phyloP scores from a whole-genome alignment of 92 coral and sea anemone genomes.

The Bergia sp. region DNA sequence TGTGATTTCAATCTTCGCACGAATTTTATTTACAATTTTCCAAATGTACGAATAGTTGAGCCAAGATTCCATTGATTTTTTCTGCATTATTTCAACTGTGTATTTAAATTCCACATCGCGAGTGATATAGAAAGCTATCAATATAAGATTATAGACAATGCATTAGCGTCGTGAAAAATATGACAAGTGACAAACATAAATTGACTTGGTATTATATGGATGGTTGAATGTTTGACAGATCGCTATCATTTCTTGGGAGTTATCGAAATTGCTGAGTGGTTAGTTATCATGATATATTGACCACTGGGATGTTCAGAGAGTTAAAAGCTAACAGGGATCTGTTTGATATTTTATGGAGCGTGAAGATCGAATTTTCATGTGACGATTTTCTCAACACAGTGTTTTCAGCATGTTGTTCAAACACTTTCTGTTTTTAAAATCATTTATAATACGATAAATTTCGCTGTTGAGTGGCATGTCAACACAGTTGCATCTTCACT shows the following conservation, averaged over 20 bases:
- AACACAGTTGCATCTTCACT: not conserved
- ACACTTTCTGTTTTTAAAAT: not conserved
- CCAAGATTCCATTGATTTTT: not conserved
- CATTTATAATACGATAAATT: not conserved
- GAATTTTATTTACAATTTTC: not conserved
- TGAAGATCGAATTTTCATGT: conserved; percentile 18
- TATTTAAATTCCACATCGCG: conserved; percentile 3
- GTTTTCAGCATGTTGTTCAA: not conserved
- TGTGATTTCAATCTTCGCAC: not conserved
- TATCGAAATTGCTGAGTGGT: not conserved
- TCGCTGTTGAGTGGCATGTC: not conserved
- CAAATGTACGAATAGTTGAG: not conserved
- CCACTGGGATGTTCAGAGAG: not conserved
- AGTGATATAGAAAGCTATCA: conserved; percentile 3
- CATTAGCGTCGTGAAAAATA: conserved; percentile 13
- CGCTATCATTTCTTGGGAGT: conserved; percentile 22
- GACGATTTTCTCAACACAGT: not conserved
- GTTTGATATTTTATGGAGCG: not conserved
- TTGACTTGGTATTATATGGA: not conserved
- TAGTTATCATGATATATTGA: conserved; percentile 1
- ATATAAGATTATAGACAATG: conserved; percentile 4
- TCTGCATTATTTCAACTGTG: conserved; percentile 20
- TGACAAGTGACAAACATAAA: conserved; percentile 3
- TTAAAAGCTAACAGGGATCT: not conserved
- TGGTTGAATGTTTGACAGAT: conserved; percentile 26